Evolutionary conservation across 1,140 invertebrate species (phyloP), one percentile per base, ranked within the genome.

Genomic region (Ericerus pela): DNA sequence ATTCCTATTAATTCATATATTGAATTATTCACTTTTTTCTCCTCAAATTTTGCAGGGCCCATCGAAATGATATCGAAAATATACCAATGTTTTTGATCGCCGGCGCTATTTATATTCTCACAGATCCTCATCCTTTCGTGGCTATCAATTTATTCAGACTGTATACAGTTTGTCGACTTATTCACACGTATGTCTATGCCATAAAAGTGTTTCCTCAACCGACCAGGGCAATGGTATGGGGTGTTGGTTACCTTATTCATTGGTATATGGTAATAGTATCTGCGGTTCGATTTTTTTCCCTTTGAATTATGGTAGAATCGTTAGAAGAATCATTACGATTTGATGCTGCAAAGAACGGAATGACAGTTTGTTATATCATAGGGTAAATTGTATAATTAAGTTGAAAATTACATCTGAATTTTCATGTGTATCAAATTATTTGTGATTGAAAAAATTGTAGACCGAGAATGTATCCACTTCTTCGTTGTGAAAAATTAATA

Each of bases 51-150:
- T 68, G 2, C 61, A 80, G 80, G 60, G 77, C 78, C 14, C 82
- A 84, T 63, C 66, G 73, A 53, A 84, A 84, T 62, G 81, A 84
- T 62, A 59, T 84, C 52, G 81, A 84, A 65, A 84, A 82, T 60
- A 73, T 83, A 56, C 64, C 78, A 10, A 71, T 77, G 3, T 84
- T 82, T 69, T 70, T 80, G 8, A 61, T 75, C 1, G 67, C 78
- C 36, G 79, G 76, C 1, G 70, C 75, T 0, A 58, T 81, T 1
- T 84, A 81, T 65, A 65, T 79, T 0, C 62, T 74, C 33, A 82
- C 78, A 1, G 70, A 70, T 38, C 82, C 82, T 14, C 61, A 64
- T 4, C 37, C 65, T 5, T 68, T 60, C 6, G 33, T 74, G n/a
- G 81, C 80, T 27, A 65, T 70, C 18, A 67, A 69, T n/a, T 63